Conservation (phyloP, 2,888 invertebrate species). For the Stenchaetothrips biformis region DNA sequence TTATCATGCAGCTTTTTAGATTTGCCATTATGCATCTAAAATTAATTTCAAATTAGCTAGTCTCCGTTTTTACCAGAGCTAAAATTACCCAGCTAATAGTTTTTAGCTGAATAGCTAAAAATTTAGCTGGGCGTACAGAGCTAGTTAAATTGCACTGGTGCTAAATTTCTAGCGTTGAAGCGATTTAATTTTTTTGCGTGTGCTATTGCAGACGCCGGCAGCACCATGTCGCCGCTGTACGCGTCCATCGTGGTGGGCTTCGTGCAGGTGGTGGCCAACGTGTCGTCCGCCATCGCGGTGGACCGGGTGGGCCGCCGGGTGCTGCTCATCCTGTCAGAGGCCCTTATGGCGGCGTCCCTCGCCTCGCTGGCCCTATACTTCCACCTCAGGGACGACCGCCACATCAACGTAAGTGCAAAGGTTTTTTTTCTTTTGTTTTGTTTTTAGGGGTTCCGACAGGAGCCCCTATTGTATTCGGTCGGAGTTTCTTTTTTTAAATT, state of each 20-base stretch:
- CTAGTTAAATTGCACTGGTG: no score
- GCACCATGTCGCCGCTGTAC: conserved; percentile 37
- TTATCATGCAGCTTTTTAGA: no score
- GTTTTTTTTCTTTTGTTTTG: no score
- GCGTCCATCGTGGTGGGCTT: conserved; percentile 47
- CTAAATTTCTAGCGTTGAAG: no score
- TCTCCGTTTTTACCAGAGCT: no score
- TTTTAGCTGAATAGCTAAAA: no score
- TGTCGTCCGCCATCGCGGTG: conserved; percentile 39
- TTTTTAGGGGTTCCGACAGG: no score
- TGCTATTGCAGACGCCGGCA: conserved; percentile 38
- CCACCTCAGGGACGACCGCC: conserved; percentile 36
- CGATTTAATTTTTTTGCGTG: not conserved
- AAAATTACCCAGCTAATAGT: no score
- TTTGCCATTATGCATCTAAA: no score
- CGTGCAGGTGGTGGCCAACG: conserved; percentile 41
- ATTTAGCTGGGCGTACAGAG: no score
- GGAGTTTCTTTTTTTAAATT: conserved; percentile 46
- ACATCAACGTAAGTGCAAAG: not conserved
- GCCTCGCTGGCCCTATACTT: conserved; percentile 42
- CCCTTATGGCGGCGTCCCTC: conserved; percentile 41
- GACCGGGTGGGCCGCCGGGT: conserved; percentile 45
- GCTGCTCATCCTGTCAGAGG: conserved; percentile 46
- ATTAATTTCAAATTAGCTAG: no score
- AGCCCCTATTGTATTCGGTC: no score